Evolutionary conservation across 2,113 vertebrate species (phyloP).

Genomic region (Cryptoleucopteryx plumbea): DNA sequence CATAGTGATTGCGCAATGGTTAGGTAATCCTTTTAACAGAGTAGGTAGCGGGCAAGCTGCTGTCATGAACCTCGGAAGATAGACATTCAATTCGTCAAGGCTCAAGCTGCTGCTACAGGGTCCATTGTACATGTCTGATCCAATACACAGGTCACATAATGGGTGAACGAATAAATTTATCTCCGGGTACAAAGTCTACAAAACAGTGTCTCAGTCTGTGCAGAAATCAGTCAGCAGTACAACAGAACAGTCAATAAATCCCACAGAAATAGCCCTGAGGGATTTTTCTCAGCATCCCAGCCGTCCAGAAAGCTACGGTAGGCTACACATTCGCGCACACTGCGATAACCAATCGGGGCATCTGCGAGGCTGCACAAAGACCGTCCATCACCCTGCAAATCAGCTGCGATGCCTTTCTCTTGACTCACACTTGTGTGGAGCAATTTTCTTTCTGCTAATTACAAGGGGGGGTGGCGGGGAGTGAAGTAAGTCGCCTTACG

Average conservation of each 20-base stretch:
- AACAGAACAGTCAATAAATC: conserved; percentile 26
- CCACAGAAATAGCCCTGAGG: not conserved
- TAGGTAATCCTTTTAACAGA: conserved; percentile 48
- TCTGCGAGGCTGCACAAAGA: not conserved
- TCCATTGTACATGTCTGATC: not conserved
- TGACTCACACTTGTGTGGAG: not conserved
- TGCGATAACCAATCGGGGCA: not conserved
- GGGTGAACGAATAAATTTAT: conserved; percentile 12
- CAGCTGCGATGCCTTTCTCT: not conserved
- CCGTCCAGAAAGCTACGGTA: not conserved
- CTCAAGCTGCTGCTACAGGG: not conserved
- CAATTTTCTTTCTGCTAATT: not conserved
- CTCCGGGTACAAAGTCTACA: not conserved
- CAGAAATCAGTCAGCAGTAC: not conserved
- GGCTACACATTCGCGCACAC: not conserved
- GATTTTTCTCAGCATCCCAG: not conserved
- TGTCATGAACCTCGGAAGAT: not conserved
- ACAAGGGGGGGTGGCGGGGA: not conserved
- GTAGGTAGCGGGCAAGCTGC: conserved; percentile 35
- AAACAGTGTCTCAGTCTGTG: not conserved
- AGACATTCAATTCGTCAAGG: not conserved
- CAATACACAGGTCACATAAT: conserved; percentile 19
- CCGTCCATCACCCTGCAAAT: not conserved
- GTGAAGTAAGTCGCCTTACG: not conserved
- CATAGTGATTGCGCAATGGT: conserved; percentile 21